Conservation (phyloP, 2,888 invertebrate genomes). For the Miltochrista miniata region DNA sequence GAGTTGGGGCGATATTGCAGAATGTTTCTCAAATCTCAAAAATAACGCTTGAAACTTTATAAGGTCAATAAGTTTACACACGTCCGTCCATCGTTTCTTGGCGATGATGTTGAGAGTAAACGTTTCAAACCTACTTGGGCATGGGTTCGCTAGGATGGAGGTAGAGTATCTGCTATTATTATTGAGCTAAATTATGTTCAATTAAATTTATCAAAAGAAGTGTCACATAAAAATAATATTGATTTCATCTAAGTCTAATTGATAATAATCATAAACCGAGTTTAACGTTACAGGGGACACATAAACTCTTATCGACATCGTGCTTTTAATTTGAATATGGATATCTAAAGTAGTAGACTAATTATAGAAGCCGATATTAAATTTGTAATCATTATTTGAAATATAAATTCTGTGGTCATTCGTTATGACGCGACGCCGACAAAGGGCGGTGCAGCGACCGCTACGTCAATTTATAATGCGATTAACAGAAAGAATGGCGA, state of each 20-base stretch:
- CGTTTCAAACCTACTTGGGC: too few relatives aligned
- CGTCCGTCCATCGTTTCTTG: too few relatives aligned
- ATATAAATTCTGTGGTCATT: constrained; percentile 64
- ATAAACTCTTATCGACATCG: constrained; percentile 25
- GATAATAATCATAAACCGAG: constrained; percentile 1
- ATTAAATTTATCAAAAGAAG: background rate
- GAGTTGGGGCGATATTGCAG: too few relatives aligned
- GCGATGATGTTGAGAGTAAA: too few relatives aligned
- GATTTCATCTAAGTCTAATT: background rate
- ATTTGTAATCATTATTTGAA: constrained; percentile 67
- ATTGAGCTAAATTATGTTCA: too few relatives aligned
- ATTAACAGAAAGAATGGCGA: constrained; percentile 78
- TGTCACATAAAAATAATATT: background rate
- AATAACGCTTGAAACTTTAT: too few relatives aligned
- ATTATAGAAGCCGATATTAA: constrained; percentile 63
- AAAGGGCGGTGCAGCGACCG: constrained; percentile 67
- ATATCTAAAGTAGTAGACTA: constrained; percentile 49
- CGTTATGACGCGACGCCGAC: constrained; percentile 68
- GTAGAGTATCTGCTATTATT: too few relatives aligned
- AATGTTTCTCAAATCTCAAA: too few relatives aligned
- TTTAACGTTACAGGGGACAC: constrained; percentile 14
- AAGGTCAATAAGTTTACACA: too few relatives aligned
- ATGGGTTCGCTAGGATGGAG: too few relatives aligned
- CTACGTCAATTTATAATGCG: constrained; percentile 79
- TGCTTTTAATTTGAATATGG: constrained; percentile 19